Conservation (phyloP, 2,797 vertebrate species). For the Parauchenoglanis punctatus region DNA sequence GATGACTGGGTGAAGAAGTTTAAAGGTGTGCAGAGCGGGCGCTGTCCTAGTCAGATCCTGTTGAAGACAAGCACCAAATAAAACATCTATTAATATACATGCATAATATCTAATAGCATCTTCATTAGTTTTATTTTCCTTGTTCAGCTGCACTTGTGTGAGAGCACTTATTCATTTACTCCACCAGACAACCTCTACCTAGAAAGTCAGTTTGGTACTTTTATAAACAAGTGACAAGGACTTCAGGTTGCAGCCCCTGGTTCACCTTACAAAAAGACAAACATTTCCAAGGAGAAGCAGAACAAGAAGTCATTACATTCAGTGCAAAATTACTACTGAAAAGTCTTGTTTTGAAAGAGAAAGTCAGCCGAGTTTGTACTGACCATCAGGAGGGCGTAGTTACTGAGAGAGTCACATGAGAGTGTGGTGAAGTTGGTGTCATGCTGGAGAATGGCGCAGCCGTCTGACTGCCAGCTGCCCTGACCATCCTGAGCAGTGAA, state of each 20-base stretch:
- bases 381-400: constrained; percentile 95
- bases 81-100: not conserved
- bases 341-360: not conserved
- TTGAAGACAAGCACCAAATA: constrained; percentile 29
- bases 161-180: not conserved
- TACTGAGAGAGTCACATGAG: constrained; percentile 89
- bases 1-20: constrained; percentile 88
- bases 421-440: constrained; percentile 93
- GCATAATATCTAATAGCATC: not conserved
- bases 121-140: not conserved
- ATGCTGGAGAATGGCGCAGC: constrained; percentile 86
- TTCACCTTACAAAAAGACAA: not conserved
- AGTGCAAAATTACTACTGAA: not conserved
- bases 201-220: not conserved
- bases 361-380: constrained; percentile 28
- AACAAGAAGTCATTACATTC: not conserved
- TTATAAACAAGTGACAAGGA: not conserved
- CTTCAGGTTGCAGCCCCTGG: not conserved
- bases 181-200: not conserved
- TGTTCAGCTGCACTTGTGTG: not conserved
- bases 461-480: constrained; percentile 91
- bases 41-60: constrained; percentile 91
- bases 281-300: not conserved
- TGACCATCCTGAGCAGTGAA: constrained; percentile 85
- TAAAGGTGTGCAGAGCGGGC: constrained; percentile 76